A percentile compares a stretch with the other conserved stretches of the same genome.
These are phyloP conservation scores for Vanessa atalanta DNA, from an alignment of 1,140 invertebrate species.

Conservation along the genomic window DNA sequence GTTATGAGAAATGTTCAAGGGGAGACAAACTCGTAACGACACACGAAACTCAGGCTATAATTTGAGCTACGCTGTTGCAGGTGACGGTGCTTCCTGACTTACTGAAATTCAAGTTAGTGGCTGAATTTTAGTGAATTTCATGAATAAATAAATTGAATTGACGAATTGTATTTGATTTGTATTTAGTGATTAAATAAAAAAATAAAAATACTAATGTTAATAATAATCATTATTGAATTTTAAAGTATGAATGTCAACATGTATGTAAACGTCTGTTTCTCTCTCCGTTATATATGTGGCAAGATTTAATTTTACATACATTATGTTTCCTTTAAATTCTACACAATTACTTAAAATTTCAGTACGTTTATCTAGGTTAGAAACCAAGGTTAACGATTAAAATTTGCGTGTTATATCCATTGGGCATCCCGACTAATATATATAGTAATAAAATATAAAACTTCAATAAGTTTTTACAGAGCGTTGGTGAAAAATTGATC, in stretches of 20 bases:
- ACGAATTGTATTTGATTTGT: background rate
- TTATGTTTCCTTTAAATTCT: no score
- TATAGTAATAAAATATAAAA: background rate
- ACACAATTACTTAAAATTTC: background rate
- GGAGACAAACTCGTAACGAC: constrained; percentile 29
- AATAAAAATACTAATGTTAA: background rate
- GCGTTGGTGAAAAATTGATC: constrained; percentile 16
- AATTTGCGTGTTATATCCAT: no score
- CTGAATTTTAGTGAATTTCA: constrained; percentile 17
- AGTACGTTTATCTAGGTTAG: background rate
- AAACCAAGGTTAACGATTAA: no score
- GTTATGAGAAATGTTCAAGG: constrained; percentile 31
- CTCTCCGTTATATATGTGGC: no score
- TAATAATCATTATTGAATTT: no score
- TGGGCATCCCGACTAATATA: background rate
- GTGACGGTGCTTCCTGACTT: constrained; percentile 42
- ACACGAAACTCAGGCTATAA: constrained; percentile 46
- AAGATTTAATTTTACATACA: no score
- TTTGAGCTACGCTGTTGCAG: constrained; percentile 36
- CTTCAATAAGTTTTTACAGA: background rate
- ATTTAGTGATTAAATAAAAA: background rate
- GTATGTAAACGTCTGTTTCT: no score
- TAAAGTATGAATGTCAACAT: no score
- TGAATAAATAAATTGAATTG: constrained; percentile 4
- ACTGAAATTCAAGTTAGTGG: constrained; percentile 32